Base-by-base conservation (phyloP, 2,797 vertebrate genomes). In the Poecilia wingei region DNA sequence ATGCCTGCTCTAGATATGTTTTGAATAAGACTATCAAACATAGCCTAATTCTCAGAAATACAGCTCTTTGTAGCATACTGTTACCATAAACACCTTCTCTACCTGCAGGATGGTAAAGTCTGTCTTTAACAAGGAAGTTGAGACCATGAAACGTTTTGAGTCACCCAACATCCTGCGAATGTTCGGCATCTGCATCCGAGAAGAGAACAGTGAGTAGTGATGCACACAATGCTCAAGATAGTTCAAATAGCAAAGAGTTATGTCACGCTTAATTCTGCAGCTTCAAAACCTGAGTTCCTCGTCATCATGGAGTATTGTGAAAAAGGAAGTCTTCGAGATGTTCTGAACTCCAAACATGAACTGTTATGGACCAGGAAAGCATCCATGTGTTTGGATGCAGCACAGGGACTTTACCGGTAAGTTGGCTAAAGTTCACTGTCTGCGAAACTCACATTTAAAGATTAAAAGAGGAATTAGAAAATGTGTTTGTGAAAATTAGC, bases 271-370 rank as follows among this genome's bases (percentile, higher is more conserved):
- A 31, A 14, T 66, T 68, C 72, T 79, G 41, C 33, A 98, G 97
- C 90, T 3, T 82, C 85, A 0, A 91, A 83, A 0, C 94, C 96
- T 28, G 88, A 94, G n/a, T 98, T 95, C 90, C 95, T 97, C 74
- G 95, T 98, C 0, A 83, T 98, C 85, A 98, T 95, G 93, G 98
- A 99, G 85, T 97, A 95, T 89, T 99, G 98, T 72, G 96, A 97
- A 82, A 96, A 93, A 0, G 96, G 98, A 49, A 97, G 90, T 0
- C 94, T 98, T 68, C 88, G 96, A n/a, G 81, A 97, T 2, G 95
- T 98, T 76, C 91, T 98, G 85, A 95, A 91, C 69, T 88, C 83
- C 5, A 49, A 91, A 0, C 59, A 8, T 22, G 76, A 76, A 0
- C 93, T 98, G n/a, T 10, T 88, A 6, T 96, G 96, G 93, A 81